These are phyloP conservation scores for Aphidius gifuensis DNA, from an alignment of 1,140 invertebrate genomes.

Conservation along the genomic window DNA sequence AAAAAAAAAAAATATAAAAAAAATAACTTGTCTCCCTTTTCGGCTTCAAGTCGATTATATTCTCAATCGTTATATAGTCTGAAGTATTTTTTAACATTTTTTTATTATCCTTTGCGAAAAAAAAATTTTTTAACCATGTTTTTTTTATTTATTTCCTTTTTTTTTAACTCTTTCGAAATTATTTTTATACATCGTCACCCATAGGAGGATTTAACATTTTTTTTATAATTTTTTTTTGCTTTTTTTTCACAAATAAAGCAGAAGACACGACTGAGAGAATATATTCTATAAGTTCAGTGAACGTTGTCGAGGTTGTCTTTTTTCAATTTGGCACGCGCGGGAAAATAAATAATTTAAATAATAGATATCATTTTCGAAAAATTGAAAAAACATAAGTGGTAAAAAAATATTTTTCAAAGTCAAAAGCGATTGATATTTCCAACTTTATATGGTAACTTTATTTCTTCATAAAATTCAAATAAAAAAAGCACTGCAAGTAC, in stretches of 20 bases:
- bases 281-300: constrained; percentile 17
- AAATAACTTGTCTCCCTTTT: constrained; percentile 18
- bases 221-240: background rate
- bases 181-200: background rate
- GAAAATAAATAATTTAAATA: constrained; percentile 11
- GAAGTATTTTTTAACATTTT: no score
- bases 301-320: constrained; percentile 23
- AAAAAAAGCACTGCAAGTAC: no score
- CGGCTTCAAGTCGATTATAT: background rate
- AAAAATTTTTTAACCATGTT: background rate
- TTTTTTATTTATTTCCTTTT: constrained; percentile 1
- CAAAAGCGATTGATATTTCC: no score
- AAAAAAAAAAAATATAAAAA: background rate
- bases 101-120: no score
- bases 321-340: constrained; percentile 13
- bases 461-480: no score
- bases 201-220: background rate
- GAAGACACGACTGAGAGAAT: background rate
- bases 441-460: no score
- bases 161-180: constrained; percentile 6
- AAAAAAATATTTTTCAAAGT: background rate
- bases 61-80: background rate
- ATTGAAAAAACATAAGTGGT: background rate
- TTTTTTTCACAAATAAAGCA: background rate
- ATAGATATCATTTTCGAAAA: background rate